phyloP scores from a whole-genome alignment of 2,113 vertebrate species.

The Carassius gibelio region DNA sequence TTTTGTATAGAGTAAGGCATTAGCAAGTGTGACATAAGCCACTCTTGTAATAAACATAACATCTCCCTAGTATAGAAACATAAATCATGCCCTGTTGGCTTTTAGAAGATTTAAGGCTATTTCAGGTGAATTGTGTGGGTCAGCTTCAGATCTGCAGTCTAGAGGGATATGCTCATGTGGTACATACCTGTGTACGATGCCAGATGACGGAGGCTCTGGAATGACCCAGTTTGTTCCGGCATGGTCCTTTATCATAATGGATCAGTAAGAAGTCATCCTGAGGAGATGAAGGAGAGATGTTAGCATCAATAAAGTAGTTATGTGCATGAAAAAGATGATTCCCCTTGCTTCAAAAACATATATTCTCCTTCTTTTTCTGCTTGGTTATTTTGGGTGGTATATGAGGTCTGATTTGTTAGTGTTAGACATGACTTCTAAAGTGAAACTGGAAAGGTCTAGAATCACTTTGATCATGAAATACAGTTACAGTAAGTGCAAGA shows the following conservation, averaged over 20 bases:
- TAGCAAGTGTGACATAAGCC: neutral
- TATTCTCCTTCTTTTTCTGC: no score
- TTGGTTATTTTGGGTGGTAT: no score
- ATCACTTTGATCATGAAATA: no score
- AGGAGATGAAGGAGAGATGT: neutral
- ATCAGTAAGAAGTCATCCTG: constrained; percentile 89
- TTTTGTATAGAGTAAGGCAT: neutral
- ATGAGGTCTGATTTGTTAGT: no score
- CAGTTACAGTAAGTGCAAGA: no score
- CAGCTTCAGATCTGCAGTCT: neutral
- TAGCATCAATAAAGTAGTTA: no score
- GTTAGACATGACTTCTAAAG: no score
- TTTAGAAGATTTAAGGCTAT: neutral
- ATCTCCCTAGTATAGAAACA: neutral
- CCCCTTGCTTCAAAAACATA: no score
- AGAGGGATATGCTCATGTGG: neutral
- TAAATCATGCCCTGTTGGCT: neutral
- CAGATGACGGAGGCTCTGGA: constrained; percentile 89
- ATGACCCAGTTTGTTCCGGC: constrained; percentile 87
- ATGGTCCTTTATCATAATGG: constrained; percentile 88
- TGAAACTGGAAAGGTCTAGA: no score
- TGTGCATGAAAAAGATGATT: no score
- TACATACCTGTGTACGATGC: constrained; percentile 85
- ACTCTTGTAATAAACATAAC: neutral
- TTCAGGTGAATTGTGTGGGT: neutral